phyloP scores from a whole-genome alignment of 2,888 invertebrate genomes.

The Dicyrtomina minuta region DNA sequence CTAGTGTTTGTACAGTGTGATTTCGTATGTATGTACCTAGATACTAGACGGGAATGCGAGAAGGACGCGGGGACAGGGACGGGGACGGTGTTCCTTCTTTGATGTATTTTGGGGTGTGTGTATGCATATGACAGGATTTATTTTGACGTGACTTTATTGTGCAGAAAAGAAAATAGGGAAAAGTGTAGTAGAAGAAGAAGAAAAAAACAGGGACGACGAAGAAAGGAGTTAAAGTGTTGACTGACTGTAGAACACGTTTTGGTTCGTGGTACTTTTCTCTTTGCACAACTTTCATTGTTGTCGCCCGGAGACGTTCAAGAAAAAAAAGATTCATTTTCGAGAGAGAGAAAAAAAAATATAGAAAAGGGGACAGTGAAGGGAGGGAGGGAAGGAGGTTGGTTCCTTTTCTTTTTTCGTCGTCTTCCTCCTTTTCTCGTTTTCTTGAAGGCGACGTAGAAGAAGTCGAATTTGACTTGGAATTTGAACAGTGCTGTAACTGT shows the following conservation, averaged over 20 bases:
- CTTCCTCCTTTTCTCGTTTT: too few species aligned
- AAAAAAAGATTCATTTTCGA: slow-evolving; percentile 27
- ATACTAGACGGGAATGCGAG: too few species aligned
- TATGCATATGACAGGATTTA: not conserved
- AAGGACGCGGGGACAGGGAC: too few species aligned
- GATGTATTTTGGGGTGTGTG: not conserved
- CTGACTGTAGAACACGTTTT: not conserved
- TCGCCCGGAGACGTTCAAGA: slow-evolving; percentile 30
- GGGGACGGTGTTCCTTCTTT: too few species aligned
- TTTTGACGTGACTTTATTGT: not conserved
- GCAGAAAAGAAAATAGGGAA: not conserved
- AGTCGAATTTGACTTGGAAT: too few species aligned
- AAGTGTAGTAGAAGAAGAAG: slow-evolving; percentile 3
- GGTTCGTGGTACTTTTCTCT: slow-evolving; percentile 6
- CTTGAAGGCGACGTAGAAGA: too few species aligned
- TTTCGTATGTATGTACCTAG: too few species aligned
- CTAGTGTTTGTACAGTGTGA: too few species aligned
- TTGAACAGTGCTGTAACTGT: too few species aligned
- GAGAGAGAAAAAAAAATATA: not conserved
- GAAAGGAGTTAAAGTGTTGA: too few species aligned
- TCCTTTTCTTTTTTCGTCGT: too few species aligned
- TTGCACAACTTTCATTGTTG: slow-evolving; percentile 25
- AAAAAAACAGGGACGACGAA: not conserved
- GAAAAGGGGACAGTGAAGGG: not conserved
- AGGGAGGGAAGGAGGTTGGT: not conserved